Percentiles rank a stretch among this genome's conserved stretches.
These are phyloP conservation scores for Lytechinus variegatus DNA, from an alignment of 35 echinoderm and acorn worm species.

Conservation along the genomic window DNA sequence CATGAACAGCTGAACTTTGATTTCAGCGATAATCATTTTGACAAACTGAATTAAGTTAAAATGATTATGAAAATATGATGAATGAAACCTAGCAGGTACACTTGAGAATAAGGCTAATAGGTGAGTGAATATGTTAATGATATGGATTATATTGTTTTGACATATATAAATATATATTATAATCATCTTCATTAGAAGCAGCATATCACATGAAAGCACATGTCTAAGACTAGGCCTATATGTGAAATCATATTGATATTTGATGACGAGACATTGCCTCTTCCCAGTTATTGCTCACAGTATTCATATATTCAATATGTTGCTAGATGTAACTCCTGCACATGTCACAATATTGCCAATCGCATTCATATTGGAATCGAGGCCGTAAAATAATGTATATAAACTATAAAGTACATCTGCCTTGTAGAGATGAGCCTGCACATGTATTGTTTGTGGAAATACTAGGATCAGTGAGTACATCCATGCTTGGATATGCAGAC, in stretches of 20 bases:
- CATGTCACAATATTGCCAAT: background rate
- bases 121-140: too few species aligned
- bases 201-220: background rate
- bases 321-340: background rate
- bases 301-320: background rate
- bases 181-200: background rate
- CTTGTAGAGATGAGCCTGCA: background rate
- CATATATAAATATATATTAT: too few species aligned
- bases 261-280: background rate
- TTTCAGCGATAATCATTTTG: too few species aligned
- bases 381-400: background rate
- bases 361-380: background rate
- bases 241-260: background rate
- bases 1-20: too few species aligned
- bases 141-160: too few species aligned
- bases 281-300: background rate
- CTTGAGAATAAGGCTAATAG: too few species aligned
- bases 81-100: too few species aligned
- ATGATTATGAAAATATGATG: too few species aligned
- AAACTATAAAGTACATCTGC: background rate
- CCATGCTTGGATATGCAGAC: background rate
- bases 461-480: background rate
- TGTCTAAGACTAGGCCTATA: background rate
- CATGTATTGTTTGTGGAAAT: background rate
- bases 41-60: too few species aligned